These are phyloP conservation scores for Scyliorhinus canicula DNA, from an alignment of 2,797 vertebrate genomes.

Conservation along the genomic window DNA sequence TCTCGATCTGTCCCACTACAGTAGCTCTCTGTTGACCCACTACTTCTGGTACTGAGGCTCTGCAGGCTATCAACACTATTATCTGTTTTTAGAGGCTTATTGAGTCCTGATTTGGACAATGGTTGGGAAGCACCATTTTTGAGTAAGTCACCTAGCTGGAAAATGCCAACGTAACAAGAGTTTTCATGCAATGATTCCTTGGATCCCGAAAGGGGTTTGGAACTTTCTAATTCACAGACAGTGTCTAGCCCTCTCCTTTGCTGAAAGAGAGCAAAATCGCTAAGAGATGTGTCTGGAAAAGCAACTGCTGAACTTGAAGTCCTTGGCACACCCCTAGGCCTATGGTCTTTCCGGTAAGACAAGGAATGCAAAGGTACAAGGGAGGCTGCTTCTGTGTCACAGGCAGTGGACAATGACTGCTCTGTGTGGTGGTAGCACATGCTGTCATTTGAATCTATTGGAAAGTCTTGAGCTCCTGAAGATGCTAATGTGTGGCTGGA, in stretches of 20 bases:
- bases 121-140: slow-evolving; percentile 61
- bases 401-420: slow-evolving; percentile 70
- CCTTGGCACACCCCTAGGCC: slow-evolving; percentile 88
- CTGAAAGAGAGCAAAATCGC: slow-evolving; percentile 82
- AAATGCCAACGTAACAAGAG: slow-evolving; percentile 70
- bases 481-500: slow-evolving; percentile 95
- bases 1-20: slow-evolving; percentile 93
- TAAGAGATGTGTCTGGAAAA: slow-evolving; percentile 85
- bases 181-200: slow-evolving; percentile 65
- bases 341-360: slow-evolving; percentile 85
- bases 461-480: slow-evolving; percentile 79
- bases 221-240: slow-evolving; percentile 86
- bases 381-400: slow-evolving; percentile 75
- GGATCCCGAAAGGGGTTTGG: slow-evolving; percentile 67
- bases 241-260: slow-evolving; percentile 88
- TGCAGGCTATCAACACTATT: slow-evolving; percentile 84
- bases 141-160: slow-evolving; percentile 69
- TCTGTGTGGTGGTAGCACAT: slow-evolving; percentile 76
- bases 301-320: slow-evolving; percentile 95
- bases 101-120: slow-evolving; percentile 56
- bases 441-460: slow-evolving; percentile 69
- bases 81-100: slow-evolving; percentile 71
- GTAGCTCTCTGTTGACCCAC: slow-evolving; percentile 93
- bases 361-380: slow-evolving; percentile 81
- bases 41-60: slow-evolving; percentile 90